These are phyloP conservation scores for Lasioglossum lativentre DNA, from an alignment of 2,888 invertebrate genomes.

Conservation along the genomic window DNA sequence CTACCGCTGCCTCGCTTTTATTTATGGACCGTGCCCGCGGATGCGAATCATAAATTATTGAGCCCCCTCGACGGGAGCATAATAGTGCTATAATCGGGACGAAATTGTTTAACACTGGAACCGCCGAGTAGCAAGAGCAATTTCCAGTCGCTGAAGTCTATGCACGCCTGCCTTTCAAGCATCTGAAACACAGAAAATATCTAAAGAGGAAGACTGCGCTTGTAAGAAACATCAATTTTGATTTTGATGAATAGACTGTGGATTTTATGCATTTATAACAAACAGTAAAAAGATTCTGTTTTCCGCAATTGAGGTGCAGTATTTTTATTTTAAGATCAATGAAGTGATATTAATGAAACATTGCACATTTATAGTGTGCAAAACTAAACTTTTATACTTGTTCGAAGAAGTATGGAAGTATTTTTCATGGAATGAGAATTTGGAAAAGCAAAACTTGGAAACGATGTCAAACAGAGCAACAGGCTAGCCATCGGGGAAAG, in stretches of 20 bases:
- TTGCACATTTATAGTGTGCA: too few species aligned
- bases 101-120: slow-evolving; percentile 14
- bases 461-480: neutral
- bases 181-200: neutral
- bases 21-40: slow-evolving; percentile 10
- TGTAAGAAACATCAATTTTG: neutral
- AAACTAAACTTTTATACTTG: too few species aligned
- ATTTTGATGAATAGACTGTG: neutral
- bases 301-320: too few species aligned
- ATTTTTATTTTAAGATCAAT: too few species aligned
- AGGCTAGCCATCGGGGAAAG: slow-evolving; percentile 46
- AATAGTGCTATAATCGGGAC: slow-evolving; percentile 19
- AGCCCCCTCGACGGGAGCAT: slow-evolving; percentile 3
- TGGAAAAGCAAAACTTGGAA: neutral
- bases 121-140: neutral
- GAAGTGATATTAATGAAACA: too few species aligned
- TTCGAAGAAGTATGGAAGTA: neutral
- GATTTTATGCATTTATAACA: neutral
- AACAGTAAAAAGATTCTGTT: neutral
- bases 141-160: neutral
- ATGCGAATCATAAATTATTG: slow-evolving; percentile 37
- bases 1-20: neutral
- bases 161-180: neutral
- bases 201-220: neutral
- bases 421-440: neutral